Evolutionary conservation across 2,113 vertebrate species (phyloP), one percentile per base, ranked within the genome.

Genomic region (Cyprinodon variegatus): DNA sequence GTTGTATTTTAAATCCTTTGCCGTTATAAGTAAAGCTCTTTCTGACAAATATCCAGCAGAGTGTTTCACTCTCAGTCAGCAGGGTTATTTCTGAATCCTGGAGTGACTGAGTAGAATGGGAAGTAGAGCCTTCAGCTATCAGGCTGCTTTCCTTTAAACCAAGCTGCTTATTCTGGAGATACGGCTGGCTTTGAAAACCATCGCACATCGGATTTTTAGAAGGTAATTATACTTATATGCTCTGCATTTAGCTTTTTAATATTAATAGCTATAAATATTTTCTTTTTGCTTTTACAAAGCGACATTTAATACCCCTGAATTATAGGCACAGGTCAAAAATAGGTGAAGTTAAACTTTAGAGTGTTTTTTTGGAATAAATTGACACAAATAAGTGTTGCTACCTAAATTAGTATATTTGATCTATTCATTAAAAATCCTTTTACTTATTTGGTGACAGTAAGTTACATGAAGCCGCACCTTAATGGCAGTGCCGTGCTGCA

Each of bases 401-500:
- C 5, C 50, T 20, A 53, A 53, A 53, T 53, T 37, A 3, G 38
- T 36, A 20, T 12, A 69, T 69, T 5, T 29, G 22, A 61, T 61
- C 15, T 2, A 39, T 29, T 15, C 0, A 9, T 2, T 39, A 37
- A 12, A 11, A 61, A 59, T 3, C 29, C 39, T 36, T 62, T 17
- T n/a, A 40, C n/a, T 20, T 15, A 37, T 37, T 37, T 48, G 43
- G 5, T 37, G 1, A 4, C 7, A 39, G 61, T 50, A 20, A 37
- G 43, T 12, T 1, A 14, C 36, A 61, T 12, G 40, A 77, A 79
- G 36, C 50, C 83, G 11, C 74, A 98, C 97, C 95, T 95, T 96
- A 74, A 93, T 95, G 68, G 96, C 95, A 1, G 93, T 90, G 53
- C 95, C 93, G 1, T 95, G 85, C 76, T 95, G 95, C 48, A 94